phyloP scores from a whole-genome alignment of 2,888 invertebrate genomes.

The Cybosia mesomella region DNA sequence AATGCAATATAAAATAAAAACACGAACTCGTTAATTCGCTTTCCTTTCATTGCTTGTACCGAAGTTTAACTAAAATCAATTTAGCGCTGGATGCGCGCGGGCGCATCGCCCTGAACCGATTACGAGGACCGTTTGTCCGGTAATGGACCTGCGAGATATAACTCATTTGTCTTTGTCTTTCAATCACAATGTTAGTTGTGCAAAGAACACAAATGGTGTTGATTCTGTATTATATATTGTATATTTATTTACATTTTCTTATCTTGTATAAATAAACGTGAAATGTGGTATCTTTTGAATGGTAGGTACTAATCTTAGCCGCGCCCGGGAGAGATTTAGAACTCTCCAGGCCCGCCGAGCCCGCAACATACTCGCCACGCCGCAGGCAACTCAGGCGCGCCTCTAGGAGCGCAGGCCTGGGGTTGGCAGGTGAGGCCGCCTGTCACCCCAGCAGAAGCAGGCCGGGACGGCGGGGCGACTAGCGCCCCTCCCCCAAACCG shows the following conservation, averaged over 20 bases:
- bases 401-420: too few species aligned
- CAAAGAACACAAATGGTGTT: conserved; percentile 19
- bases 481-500: too few species aligned
- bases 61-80: conserved; percentile 40
- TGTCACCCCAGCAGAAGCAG: too few species aligned
- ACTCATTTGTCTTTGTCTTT: conserved; percentile 49
- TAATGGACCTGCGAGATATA: conserved; percentile 41
- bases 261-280: neutral
- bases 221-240: conserved; percentile 8
- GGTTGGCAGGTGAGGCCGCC: too few species aligned
- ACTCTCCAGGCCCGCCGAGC: too few species aligned
- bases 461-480: too few species aligned
- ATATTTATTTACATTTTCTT: neutral
- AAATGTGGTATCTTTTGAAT: too few species aligned
- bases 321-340: too few species aligned
- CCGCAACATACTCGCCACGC: too few species aligned
- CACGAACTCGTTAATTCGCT: neutral
- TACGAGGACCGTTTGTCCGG: conserved; percentile 45
- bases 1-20: too few species aligned
- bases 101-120: conserved; percentile 48
- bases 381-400: too few species aligned
- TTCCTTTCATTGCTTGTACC: neutral
- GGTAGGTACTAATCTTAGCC: too few species aligned
- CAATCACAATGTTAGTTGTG: conserved; percentile 27
- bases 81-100: conserved; percentile 43